Evolutionary conservation across 2,888 invertebrate species (phyloP).

Genomic region (Phania funesta): DNA sequence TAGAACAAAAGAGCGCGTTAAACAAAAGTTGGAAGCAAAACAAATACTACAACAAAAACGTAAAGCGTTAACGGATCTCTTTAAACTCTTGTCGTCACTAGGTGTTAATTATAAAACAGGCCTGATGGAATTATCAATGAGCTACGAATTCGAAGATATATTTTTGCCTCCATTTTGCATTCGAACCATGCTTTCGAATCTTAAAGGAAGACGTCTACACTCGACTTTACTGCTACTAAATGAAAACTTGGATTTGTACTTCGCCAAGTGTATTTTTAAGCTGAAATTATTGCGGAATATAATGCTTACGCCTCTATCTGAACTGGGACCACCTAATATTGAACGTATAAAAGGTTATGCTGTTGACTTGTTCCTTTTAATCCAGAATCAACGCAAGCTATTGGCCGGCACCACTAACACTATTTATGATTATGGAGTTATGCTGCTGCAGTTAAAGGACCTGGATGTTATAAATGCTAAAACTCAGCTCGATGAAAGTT

Average conservation of each 20-base stretch:
- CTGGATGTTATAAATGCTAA: conserved; percentile 71
- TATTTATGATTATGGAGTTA: conserved; percentile 82
- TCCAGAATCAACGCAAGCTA: conserved; percentile 84
- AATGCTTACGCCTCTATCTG: conserved; percentile 85
- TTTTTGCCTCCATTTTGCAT: conserved; percentile 87
- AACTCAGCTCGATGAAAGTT: conserved; percentile 18
- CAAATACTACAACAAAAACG: conserved; percentile 92
- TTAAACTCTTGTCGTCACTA: conserved; percentile 87
- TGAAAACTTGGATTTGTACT: conserved; percentile 77
- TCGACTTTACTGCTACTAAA: conserved; percentile 78
- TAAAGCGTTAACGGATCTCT: conserved; percentile 91
- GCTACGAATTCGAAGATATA: conserved; percentile 83
- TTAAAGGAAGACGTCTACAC: conserved; percentile 82
- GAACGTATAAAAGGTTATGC: conserved; percentile 93
- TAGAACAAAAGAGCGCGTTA: conserved; percentile 82
- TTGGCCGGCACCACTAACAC: conserved; percentile 83
- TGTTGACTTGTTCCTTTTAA: conserved; percentile 86
- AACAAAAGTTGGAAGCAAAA: conserved; percentile 90
- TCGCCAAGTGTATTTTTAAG: conserved; percentile 78
- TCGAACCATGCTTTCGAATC: conserved; percentile 82
- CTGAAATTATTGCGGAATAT: conserved; percentile 77
- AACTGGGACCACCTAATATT: conserved; percentile 89
- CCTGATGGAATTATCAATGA: conserved; percentile 82
- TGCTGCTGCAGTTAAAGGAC: conserved; percentile 78
- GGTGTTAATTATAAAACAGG: conserved; percentile 93